Evolutionary conservation across 2,888 invertebrate genomes (phyloP).

Genomic region (Drosophila fulvimacula): DNA sequence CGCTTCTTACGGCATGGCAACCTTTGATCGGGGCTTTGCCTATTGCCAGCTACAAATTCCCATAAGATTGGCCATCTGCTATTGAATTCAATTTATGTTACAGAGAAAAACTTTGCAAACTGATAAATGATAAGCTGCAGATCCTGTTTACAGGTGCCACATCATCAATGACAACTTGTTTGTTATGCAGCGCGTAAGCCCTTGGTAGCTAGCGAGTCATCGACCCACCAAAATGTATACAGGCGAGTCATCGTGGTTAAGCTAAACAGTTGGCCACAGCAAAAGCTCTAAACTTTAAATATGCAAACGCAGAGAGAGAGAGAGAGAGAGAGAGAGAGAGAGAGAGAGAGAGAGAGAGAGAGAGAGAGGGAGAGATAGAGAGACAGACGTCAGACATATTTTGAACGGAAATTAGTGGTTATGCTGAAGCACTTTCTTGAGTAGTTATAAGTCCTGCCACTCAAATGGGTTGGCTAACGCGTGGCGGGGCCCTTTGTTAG

Average conservation of each 20-base stretch:
- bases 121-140: neutral
- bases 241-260: conserved; percentile 16
- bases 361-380: neutral
- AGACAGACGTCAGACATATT: conserved; percentile 7
- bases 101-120: neutral
- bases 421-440: conserved; percentile 25
- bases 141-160: neutral
- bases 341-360: neutral
- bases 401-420: conserved; percentile 25
- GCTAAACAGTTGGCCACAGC: conserved; percentile 12
- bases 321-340: neutral
- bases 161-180: conserved; percentile 11
- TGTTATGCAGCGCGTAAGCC: conserved; percentile 14
- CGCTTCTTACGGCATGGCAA: neutral
- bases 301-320: conserved; percentile 21
- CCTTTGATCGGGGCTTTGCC: neutral
- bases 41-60: neutral
- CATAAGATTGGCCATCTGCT: neutral
- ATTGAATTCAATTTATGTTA: neutral
- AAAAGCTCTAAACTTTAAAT: conserved; percentile 49
- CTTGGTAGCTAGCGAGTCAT: conserved; percentile 15
- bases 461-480: conserved; percentile 18
- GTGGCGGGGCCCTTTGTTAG: neutral
- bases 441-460: conserved; percentile 20
- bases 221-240: conserved; percentile 15